These are phyloP conservation scores for Rhaphigaster nebulosa DNA, from an alignment of 2,888 invertebrate genomes.

Conservation along the genomic window DNA sequence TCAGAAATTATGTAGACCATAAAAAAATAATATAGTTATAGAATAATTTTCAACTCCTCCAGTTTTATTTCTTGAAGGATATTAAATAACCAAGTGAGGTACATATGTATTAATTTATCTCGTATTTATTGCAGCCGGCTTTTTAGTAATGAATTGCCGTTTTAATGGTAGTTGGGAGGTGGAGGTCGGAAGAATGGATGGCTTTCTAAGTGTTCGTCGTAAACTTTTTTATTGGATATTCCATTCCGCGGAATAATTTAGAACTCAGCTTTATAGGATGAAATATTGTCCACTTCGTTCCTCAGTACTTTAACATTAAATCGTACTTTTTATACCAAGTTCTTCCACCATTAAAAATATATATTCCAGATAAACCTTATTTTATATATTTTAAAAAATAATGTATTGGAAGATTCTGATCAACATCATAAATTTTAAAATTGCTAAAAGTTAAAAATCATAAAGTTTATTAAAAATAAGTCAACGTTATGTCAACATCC, in stretches of 20 bases:
- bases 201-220: constrained; percentile 12
- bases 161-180: constrained; percentile 22
- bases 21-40: not conserved
- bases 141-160: not conserved
- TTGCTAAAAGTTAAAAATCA: too few species aligned
- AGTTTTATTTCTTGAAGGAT: not conserved
- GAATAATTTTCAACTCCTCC: not conserved
- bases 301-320: not conserved
- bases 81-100: not conserved
- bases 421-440: not conserved
- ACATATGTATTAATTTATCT: not conserved
- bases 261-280: constrained; percentile 1
- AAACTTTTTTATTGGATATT: constrained; percentile 39
- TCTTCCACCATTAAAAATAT: not conserved
- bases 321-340: not conserved
- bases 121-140: not conserved
- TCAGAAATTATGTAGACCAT: not conserved
- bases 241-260: constrained; percentile 11
- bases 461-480: not conserved
- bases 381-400: not conserved
- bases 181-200: constrained; percentile 11
- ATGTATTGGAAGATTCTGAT: not conserved
- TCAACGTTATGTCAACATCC: too few species aligned
- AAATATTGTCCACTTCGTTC: not conserved
- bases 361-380: not conserved